phyloP scores from a whole-genome alignment of 2,888 invertebrate genomes.

The Campopleginae sp. region DNA sequence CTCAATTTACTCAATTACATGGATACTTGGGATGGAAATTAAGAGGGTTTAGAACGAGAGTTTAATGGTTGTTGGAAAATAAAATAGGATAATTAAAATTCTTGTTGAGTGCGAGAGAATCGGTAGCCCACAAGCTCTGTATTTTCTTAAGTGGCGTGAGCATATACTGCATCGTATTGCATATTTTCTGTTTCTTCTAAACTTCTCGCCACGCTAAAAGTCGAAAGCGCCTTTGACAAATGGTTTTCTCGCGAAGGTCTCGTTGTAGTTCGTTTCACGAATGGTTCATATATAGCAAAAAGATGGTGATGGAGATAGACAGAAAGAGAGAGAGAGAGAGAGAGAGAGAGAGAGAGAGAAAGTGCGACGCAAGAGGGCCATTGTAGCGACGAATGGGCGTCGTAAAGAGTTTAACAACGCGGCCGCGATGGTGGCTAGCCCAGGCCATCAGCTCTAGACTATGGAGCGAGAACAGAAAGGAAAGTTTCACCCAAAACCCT shows the following conservation, averaged over 20 bases:
- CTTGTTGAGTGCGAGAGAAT: constrained; percentile 10
- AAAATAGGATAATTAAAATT: constrained; percentile 19
- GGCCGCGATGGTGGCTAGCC: constrained; percentile 59
- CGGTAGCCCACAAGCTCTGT: constrained; percentile 6
- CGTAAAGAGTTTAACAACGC: constrained; percentile 82
- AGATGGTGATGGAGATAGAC: constrained; percentile 1
- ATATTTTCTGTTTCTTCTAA: constrained; percentile 38
- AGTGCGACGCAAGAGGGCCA: constrained; percentile 62
- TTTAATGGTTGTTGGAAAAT: constrained; percentile 3
- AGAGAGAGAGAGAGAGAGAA: constrained; percentile 43
- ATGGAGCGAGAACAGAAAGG: constrained; percentile 71
- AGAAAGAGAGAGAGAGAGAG: constrained; percentile 13
- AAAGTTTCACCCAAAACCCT: constrained; percentile 77
- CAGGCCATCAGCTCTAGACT: constrained; percentile 55
- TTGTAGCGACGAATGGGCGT: constrained; percentile 80
- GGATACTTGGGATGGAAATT: background rate
- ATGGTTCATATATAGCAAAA: constrained; percentile 50
- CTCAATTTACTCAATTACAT: background rate
- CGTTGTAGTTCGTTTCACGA: constrained; percentile 64
- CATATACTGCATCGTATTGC: constrained; percentile 3
- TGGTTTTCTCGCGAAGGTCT: constrained; percentile 67
- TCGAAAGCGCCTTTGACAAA: constrained; percentile 66
- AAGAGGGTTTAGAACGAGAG: background rate
- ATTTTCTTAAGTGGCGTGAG: background rate
- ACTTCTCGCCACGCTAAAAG: constrained; percentile 56